phyloP scores from a whole-genome alignment of 1,140 invertebrate genomes.

The Centruroides sculpturatus region DNA sequence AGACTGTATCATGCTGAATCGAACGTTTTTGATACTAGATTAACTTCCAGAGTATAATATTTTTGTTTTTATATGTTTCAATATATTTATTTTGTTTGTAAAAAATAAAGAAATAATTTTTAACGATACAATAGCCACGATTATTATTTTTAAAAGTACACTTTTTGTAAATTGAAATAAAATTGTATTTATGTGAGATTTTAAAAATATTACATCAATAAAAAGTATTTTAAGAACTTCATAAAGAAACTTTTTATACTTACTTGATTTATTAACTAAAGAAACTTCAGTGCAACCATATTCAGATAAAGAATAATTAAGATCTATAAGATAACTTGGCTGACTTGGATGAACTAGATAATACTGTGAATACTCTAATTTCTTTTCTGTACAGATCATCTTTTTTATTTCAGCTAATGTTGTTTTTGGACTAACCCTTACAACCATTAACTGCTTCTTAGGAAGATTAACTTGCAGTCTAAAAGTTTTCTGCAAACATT shows the following conservation, averaged over 20 bases:
- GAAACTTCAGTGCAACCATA: constrained; percentile 17
- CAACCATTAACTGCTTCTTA: constrained; percentile 62
- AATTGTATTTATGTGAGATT: neutral
- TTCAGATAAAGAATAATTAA: constrained; percentile 13
- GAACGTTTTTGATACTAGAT: no score
- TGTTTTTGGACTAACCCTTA: constrained; percentile 49
- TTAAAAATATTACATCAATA: neutral
- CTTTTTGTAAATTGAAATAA: no score
- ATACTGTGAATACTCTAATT: constrained; percentile 54
- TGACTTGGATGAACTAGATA: constrained; percentile 36
- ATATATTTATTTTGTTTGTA: no score
- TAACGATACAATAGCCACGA: no score
- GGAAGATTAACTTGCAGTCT: constrained; percentile 66
- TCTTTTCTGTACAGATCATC: constrained; percentile 64
- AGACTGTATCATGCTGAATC: no score
- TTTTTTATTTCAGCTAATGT: constrained; percentile 48
- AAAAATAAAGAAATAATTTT: no score
- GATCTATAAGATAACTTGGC: constrained; percentile 13
- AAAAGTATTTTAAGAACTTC: neutral
- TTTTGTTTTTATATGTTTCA: no score
- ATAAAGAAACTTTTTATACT: neutral
- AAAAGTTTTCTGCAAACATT: constrained; percentile 42
- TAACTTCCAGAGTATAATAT: no score
- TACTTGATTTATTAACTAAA: constrained; percentile 14
- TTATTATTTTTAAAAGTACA: no score